Percentiles rank a stretch among this genome's conserved stretches.
Conservation (phyloP, 2,888 invertebrate species). For the Cinara cedri region DNA sequence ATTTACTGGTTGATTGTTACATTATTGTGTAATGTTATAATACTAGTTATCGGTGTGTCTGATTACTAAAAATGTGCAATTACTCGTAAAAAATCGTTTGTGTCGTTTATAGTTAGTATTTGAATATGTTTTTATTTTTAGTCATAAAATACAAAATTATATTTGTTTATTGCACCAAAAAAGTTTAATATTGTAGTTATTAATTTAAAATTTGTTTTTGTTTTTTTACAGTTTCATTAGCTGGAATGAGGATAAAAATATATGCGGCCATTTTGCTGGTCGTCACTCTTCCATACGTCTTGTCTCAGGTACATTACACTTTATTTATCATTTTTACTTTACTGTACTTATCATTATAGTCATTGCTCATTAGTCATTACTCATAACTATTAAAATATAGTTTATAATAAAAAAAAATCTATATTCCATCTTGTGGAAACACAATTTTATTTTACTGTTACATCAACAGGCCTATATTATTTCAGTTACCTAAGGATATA, state of each 20-base stretch:
- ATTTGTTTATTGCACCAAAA: neutral
- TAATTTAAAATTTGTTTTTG: conserved; percentile 15
- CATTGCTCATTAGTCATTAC: too few species aligned
- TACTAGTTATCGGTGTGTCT: neutral
- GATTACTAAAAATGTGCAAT: conserved; percentile 23
- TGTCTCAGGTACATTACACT: neutral
- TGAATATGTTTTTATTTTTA: neutral
- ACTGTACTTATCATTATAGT: too few species aligned
- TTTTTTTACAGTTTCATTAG: conserved; percentile 47
- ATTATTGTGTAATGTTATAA: conserved; percentile 32
- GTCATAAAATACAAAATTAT: neutral
- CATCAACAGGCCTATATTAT: conserved; percentile 28
- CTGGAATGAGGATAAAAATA: conserved; percentile 55
- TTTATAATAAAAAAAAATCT: neutral
- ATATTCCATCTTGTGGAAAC: conserved; percentile 1
- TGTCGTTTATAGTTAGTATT: too few species aligned
- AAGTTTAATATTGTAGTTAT: neutral
- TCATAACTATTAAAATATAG: neutral
- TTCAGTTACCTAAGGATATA: conserved; percentile 44
- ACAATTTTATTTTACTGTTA: conserved; percentile 18
- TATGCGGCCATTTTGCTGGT: conserved; percentile 51
- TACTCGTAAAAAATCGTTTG: conserved; percentile 9
- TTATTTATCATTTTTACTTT: conserved; percentile 4
- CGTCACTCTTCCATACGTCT: conserved; percentile 53
- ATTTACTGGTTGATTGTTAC: neutral